Conservation (phyloP, 2,113 vertebrate genomes). For the Lycaon pictus region DNA sequence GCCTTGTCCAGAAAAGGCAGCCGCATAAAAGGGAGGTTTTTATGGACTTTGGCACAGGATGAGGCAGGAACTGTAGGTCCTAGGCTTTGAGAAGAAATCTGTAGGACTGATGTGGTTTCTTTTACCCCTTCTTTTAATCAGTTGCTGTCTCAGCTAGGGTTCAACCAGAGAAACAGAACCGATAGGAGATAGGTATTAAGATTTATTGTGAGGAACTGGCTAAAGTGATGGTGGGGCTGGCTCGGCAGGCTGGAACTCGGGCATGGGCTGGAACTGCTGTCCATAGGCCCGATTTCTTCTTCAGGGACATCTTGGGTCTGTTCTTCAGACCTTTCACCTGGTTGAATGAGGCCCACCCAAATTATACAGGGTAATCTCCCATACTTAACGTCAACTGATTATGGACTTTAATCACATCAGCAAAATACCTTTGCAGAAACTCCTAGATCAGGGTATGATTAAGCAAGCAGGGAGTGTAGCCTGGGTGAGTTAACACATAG, state of each 20-base stretch:
- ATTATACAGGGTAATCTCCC: background rate
- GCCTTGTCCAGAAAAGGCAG: conserved; percentile 75
- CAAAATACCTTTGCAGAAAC: background rate
- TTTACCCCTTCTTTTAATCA: conserved; percentile 34
- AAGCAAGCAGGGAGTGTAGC: background rate
- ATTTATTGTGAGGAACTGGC: background rate
- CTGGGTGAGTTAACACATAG: background rate
- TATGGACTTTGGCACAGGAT: conserved; percentile 68
- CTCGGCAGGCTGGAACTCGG: background rate
- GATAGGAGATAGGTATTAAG: background rate
- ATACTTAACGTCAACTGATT: background rate
- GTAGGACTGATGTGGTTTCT: conserved; percentile 72
- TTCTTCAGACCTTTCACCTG: background rate
- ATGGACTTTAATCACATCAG: background rate
- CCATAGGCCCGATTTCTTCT: background rate
- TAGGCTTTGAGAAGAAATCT: conserved; percentile 57
- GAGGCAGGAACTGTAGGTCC: conserved; percentile 4
- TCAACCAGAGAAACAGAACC: background rate
- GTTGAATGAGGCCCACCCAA: background rate
- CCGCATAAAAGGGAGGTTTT: conserved; percentile 68
- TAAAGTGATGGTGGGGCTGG: background rate
- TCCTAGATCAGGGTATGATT: background rate
- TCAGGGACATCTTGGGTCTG: background rate
- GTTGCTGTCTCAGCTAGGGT: background rate
- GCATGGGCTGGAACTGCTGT: background rate